Base-by-base conservation (phyloP, 2,888 invertebrate genomes). In the Portevinia maculata region DNA sequence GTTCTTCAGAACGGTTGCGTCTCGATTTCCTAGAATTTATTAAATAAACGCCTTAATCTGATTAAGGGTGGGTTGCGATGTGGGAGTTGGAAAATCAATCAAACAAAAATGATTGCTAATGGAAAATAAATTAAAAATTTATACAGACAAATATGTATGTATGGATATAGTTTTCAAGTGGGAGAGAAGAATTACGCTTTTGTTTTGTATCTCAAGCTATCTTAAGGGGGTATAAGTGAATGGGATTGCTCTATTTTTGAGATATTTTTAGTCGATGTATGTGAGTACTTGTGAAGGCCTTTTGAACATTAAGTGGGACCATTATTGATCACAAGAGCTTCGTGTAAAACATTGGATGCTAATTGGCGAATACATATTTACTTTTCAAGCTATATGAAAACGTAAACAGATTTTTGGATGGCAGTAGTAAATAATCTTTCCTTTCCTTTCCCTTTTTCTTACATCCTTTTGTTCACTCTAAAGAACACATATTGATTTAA, bases 111-210 rank as follows among this genome's bases (percentile, higher is more conserved):
- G 1, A 55, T 62, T 50, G 44, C 62, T 64, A 64, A 64, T 64
- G 64, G 64, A 74, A 65, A 74, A 41, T 39, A 24, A 34, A 11
- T 44, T 44, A 34, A 4, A 0, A 19, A 13, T 28, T 52, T n/a
- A 15, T 11, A 30, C 5, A 19, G 17, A 50, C 28, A 37, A 34
- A 53, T 19, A 19, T n/a, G n/a, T n/a, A n/a, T n/a, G n/a, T n/a
- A n/a, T n/a, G n/a, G n/a, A n/a, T n/a, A n/a, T n/a, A n/a, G n/a
- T 21, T 65, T 28, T 57, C 55, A 69, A 69, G 69, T 57, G 69
- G 46, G 8, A 57, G 28, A 28, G 39, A 3, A 19, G 21, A 34
- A 17, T 9, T 41, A 6, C 4, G 9, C 13, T 4, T 11, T 30
- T 44, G 37, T 30, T 70, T 69, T 48, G 34, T 17, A 11, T 34